Evolutionary conservation across 1,140 invertebrate species (phyloP).

Genomic region (Brachystomella parvula): DNA sequence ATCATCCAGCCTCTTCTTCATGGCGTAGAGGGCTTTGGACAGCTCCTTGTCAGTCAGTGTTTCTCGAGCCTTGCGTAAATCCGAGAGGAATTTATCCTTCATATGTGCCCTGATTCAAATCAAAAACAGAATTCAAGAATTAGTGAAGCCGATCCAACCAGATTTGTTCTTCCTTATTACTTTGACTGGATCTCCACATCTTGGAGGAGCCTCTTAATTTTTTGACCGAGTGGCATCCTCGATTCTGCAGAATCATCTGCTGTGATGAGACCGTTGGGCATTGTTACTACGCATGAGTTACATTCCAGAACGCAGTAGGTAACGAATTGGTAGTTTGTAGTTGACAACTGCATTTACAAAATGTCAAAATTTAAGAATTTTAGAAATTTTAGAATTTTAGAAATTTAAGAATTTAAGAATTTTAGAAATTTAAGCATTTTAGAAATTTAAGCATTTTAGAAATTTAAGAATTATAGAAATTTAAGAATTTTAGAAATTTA

Average conservation of each 20-base stretch:
- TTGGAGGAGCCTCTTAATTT: slow-evolving; percentile 73
- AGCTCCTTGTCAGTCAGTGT: slow-evolving; percentile 76
- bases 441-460: slow-evolving; percentile 10
- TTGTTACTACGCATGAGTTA: slow-evolving; percentile 64
- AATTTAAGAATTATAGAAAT: slow-evolving; percentile 21
- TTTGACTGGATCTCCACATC: slow-evolving; percentile 91
- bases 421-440: slow-evolving; percentile 27
- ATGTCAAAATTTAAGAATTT: slow-evolving; percentile 5
- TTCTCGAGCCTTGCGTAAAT: slow-evolving; percentile 87
- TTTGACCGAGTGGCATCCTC: slow-evolving; percentile 59
- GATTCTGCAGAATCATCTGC: slow-evolving; percentile 55
- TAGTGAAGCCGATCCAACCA: too few species aligned
- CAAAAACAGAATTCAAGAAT: slow-evolving; percentile 23
- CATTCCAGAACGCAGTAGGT: slow-evolving; percentile 71
- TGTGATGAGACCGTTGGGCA: slow-evolving; percentile 53
- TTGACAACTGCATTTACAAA: slow-evolving; percentile 60
- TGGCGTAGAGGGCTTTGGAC: slow-evolving; percentile 73
- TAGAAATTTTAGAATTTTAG: slow-evolving; percentile 29
- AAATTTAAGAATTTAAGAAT: slow-evolving; percentile 6
- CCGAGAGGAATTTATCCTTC: slow-evolving; percentile 93
- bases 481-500: too few species aligned
- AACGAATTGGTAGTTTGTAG: slow-evolving; percentile 77
- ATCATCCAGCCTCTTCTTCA: slow-evolving; percentile 89
- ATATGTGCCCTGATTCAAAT: slow-evolving; percentile 81
- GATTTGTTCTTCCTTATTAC: slow-evolving; percentile 51